phyloP scores from a whole-genome alignment of 2,888 invertebrate genomes.

The Isotomurus palustris region DNA sequence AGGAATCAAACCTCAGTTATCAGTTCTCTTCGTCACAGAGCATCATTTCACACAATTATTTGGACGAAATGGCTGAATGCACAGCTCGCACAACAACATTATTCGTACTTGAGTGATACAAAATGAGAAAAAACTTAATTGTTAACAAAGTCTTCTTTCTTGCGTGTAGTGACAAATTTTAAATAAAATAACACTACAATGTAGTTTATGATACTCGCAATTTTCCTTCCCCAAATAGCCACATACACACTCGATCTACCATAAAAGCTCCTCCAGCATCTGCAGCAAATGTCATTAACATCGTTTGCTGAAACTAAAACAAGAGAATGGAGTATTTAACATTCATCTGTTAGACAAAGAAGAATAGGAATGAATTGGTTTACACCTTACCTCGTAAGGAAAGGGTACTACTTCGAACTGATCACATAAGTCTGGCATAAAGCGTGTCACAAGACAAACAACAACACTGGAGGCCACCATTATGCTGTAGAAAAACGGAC shows the following conservation, averaged over 20 bases:
- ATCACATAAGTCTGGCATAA: slow-evolving; percentile 75
- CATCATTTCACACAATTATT: no score
- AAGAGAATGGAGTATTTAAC: slow-evolving; percentile 44
- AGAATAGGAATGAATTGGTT: neutral
- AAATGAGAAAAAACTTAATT: no score
- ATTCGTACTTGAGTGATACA: no score
- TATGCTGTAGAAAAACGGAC: slow-evolving; percentile 85
- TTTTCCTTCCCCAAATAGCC: slow-evolving; percentile 78
- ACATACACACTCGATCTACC: slow-evolving; percentile 78
- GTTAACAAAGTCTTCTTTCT: no score
- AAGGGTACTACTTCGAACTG: slow-evolving; percentile 95
- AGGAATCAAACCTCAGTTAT: no score
- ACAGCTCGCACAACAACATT: no score
- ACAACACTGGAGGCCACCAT: slow-evolving; percentile 76
- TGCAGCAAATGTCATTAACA: slow-evolving; percentile 75
- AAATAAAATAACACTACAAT: no score
- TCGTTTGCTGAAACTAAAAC: slow-evolving; percentile 79
- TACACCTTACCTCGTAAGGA: slow-evolving; percentile 72
- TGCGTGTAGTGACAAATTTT: neutral
- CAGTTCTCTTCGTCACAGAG: no score
- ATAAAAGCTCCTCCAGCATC: slow-evolving; percentile 82
- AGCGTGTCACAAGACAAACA: slow-evolving; percentile 75
- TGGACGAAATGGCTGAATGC: no score
- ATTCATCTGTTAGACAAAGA: neutral
- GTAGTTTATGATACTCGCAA: slow-evolving; percentile 43